Conservation (phyloP, 2,888 invertebrate species). For the Macroteleia sp. region DNA sequence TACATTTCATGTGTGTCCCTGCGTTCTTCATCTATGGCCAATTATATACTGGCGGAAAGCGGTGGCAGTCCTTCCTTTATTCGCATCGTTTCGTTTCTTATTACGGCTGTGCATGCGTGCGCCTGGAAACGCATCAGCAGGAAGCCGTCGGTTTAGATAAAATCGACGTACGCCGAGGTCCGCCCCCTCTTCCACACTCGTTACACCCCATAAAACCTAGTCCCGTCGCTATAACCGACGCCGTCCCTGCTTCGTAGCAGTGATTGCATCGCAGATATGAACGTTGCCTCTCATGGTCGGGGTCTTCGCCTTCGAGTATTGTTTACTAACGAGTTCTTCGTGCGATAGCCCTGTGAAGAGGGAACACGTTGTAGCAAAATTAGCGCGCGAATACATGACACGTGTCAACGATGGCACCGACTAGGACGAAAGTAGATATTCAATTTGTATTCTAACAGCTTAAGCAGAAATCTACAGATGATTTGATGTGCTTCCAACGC, state of each 20-base stretch:
- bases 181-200: constrained; percentile 72
- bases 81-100: constrained; percentile 69
- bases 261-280: constrained; percentile 66
- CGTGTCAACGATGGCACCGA: constrained; percentile 31
- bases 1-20: too few species aligned
- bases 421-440: not conserved
- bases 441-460: constrained; percentile 22
- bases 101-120: constrained; percentile 71
- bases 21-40: constrained; percentile 6
- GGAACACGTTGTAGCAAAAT: constrained; percentile 37
- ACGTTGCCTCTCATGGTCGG: constrained; percentile 16
- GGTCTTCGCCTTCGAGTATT: constrained; percentile 37
- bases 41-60: constrained; percentile 23
- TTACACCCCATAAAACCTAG: constrained; percentile 81
- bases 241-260: constrained; percentile 72
- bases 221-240: constrained; percentile 78
- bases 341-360: constrained; percentile 23
- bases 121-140: constrained; percentile 69
- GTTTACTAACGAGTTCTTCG: constrained; percentile 40
- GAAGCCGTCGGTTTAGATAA: constrained; percentile 83
- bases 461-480: too few species aligned
- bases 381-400: constrained; percentile 29
- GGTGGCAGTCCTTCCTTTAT: constrained; percentile 29
- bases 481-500: too few species aligned
- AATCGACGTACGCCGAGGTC: constrained; percentile 73